Evolutionary conservation across 1,140 invertebrate species (phyloP), one percentile per base, ranked within the genome.

Genomic region (Heliothis virescens): DNA sequence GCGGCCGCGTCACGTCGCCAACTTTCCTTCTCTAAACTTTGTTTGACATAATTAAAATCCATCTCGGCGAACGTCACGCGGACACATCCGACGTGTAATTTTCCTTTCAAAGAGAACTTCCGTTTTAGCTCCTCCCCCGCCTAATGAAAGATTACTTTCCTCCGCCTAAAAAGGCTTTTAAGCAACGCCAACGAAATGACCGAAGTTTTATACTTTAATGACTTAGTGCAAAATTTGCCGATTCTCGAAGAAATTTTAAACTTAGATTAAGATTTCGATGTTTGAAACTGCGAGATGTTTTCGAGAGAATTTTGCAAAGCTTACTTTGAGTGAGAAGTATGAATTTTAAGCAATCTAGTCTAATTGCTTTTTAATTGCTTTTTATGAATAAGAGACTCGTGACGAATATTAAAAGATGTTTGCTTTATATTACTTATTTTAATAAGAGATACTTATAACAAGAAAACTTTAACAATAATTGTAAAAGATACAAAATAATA

Each of bases 191-290:
- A 87, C 88, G 89, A 94, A 94, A 94, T 94, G 92, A 94, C 92
- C 90, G 91, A 94, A 94, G 90, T 94, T 94, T 94, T 92, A 94
- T 93, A 94, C 92, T 94, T 94, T 94, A 94, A 94, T 94, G 93
- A 94, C 93, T 94, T 94, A 94, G 93, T 94, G 91, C 91, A 93
- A 94, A 94, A 94, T 94, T 94, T 88, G 93, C 92, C 90, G 93
- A 94, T 94, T 93, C 89, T 87, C 91, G 85, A 87, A 94, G 89
- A 94, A 94, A 93, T 92, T 94, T 94, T 94, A 94, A 94, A 94
- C 93, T 94, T 94, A 94, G 93, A 94, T 94, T 94, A 94, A 94
- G 92, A 93, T 94, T 94, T 91, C 86, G 88, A 92, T 88, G 91
- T 93, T 92, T 90, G 86, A 92, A 92, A 91, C 86, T 90, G 87